Conservation (phyloP, 2,888 invertebrate genomes). For the Cosmorhoe ocellata region DNA sequence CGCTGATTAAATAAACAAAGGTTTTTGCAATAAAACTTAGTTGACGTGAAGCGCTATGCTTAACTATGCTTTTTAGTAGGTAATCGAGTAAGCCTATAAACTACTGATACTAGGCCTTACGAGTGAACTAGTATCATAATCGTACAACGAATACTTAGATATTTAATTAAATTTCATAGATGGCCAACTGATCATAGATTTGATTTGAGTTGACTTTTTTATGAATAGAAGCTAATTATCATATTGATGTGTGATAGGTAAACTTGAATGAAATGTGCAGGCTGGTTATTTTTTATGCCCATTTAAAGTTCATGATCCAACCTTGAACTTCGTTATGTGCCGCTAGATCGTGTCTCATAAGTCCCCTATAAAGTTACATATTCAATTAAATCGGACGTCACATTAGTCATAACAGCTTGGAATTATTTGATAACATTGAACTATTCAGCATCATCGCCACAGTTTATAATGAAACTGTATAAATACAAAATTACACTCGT, state of each 20-base stretch:
- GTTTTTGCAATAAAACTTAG: constrained; percentile 32
- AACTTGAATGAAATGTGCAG: constrained; percentile 11
- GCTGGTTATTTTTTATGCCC: constrained; percentile 21
- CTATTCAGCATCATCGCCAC: neutral
- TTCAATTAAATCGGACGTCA: constrained; percentile 6
- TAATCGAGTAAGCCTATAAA: too few relatives aligned
- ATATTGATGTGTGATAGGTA: constrained; percentile 5
- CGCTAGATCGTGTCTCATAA: constrained; percentile 8
- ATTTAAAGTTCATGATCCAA: constrained; percentile 39
- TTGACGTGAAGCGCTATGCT: constrained; percentile 10
- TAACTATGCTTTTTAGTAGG: too few relatives aligned
- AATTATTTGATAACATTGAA: constrained; percentile 8
- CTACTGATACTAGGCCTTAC: too few relatives aligned
- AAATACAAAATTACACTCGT: too few relatives aligned
- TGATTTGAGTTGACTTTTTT: too few relatives aligned
- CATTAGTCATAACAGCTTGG: neutral
- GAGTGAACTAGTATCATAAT: too few relatives aligned
- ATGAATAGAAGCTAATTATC: constrained; percentile 14
- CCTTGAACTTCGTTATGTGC: constrained; percentile 41
- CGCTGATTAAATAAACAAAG: constrained; percentile 30
- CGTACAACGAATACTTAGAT: too few relatives aligned
- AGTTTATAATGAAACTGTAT: neutral
- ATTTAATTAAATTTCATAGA: too few relatives aligned
- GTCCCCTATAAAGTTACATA: constrained; percentile 2
- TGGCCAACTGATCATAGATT: too few relatives aligned